Evolutionary conservation across 1,140 invertebrate genomes (phyloP).

Genomic region (Kradibia gibbosae): DNA sequence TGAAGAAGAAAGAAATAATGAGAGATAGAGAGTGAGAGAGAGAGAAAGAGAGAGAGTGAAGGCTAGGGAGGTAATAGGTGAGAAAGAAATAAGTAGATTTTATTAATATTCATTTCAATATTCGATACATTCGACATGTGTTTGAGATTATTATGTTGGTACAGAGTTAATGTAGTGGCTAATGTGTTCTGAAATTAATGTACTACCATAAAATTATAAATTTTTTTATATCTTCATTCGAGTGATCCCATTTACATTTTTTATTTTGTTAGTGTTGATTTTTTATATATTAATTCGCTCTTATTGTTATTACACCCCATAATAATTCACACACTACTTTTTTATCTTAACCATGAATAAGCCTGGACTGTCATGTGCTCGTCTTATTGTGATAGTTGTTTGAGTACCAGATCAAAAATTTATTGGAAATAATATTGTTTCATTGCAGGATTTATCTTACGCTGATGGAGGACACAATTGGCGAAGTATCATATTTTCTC

Average conservation of each 20-base stretch:
- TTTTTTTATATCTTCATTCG: not conserved
- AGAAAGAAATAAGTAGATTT: not conserved
- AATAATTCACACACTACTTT: not conserved
- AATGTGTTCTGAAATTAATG: not conserved
- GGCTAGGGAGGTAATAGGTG: not conserved
- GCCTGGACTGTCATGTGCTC: not conserved
- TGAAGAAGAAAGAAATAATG: not conserved
- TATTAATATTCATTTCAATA: not conserved
- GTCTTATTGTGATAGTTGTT: conserved; percentile 17
- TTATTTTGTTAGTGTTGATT: not conserved
- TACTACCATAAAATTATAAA: not conserved
- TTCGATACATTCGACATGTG: not conserved
- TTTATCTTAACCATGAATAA: not conserved
- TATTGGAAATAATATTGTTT: not conserved
- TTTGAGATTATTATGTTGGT: not conserved
- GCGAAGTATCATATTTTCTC: conserved; percentile 87
- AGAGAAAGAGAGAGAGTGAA: conserved; percentile 9
- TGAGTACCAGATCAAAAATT: not conserved
- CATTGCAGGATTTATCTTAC: conserved; percentile 79
- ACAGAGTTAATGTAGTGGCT: not conserved
- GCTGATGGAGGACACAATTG: conserved; percentile 87
- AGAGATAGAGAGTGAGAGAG: not conserved
- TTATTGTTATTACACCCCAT: not conserved
- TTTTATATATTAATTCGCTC: not conserved
- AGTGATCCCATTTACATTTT: not conserved